These are phyloP conservation scores for Cactoblastis cactorum DNA, from an alignment of 2,888 invertebrate species.

Conservation along the genomic window DNA sequence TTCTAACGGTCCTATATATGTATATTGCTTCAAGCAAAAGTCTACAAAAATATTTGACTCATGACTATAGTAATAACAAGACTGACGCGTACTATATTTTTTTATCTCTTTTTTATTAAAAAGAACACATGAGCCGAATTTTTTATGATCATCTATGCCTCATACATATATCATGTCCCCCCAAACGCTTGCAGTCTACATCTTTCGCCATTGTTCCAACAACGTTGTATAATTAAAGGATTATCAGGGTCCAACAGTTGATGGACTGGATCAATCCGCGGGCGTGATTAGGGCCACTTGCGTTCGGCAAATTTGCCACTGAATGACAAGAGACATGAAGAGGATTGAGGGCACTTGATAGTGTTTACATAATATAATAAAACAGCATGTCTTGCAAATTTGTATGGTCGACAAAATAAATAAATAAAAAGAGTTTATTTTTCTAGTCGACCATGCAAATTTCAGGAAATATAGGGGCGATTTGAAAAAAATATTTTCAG, in stretches of 20 bases:
- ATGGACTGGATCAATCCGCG: not conserved
- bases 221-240: not conserved
- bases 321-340: not conserved
- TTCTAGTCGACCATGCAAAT: not conserved
- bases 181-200: not conserved
- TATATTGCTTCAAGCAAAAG: too few relatives aligned
- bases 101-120: too few relatives aligned
- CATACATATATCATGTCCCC: too few relatives aligned
- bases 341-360: not conserved
- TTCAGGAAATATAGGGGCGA: not conserved
- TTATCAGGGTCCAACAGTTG: not conserved
- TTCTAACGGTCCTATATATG: too few relatives aligned
- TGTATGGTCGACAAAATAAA: too few relatives aligned
- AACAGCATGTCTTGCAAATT: too few relatives aligned
- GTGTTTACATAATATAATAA: not conserved
- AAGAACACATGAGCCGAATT: too few relatives aligned
- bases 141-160: too few relatives aligned
- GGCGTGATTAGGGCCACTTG: not conserved
- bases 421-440: not conserved
- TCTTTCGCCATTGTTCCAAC: not conserved
- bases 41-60: too few relatives aligned
- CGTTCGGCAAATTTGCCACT: not conserved
- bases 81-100: too few relatives aligned
- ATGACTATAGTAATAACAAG: too few relatives aligned
- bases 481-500: not conserved